Evolutionary conservation across 2,797 vertebrate genomes (phyloP).

Genomic region (Margarornis squamiger): DNA sequence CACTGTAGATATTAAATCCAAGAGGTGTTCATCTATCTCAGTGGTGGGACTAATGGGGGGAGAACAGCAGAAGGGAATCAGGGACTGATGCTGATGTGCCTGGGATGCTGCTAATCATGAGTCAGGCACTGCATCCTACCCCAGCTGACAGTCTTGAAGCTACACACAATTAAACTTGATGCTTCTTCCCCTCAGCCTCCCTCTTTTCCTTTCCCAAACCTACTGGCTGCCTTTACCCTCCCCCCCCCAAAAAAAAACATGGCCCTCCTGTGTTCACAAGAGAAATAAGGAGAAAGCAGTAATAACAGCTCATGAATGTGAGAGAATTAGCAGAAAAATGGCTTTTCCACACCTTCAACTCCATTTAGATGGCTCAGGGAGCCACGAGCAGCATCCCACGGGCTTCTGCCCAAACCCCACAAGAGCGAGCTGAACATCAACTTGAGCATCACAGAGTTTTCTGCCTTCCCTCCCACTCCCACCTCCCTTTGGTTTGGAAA

Average conservation of each 20-base stretch:
- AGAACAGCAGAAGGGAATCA: neutral
- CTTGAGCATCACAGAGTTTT: neutral
- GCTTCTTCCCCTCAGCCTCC: neutral
- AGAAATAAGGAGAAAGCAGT: neutral
- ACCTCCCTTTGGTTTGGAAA: neutral
- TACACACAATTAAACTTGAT: rapidly evolving
- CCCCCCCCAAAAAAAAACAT: neutral
- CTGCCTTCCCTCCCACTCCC: neutral
- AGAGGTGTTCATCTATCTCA: neutral
- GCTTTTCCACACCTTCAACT: neutral
- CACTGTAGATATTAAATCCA: neutral
- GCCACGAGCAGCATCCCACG: neutral
- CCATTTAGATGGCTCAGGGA: neutral
- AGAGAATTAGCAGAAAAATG: neutral
- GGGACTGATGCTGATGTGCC: neutral
- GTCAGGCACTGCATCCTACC: neutral
- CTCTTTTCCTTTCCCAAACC: neutral
- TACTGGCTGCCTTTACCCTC: neutral
- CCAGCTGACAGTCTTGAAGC: rapidly evolving
- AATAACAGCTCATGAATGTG: neutral
- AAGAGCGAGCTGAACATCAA: neutral
- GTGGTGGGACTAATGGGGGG: neutral
- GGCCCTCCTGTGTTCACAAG: slow-evolving; percentile 48
- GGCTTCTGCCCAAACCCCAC: neutral
- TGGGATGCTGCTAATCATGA: neutral